Evolutionary conservation across 2,797 vertebrate species (phyloP), one percentile per base, ranked within the genome.

Genomic region (Melanotaenia parkinsoni): DNA sequence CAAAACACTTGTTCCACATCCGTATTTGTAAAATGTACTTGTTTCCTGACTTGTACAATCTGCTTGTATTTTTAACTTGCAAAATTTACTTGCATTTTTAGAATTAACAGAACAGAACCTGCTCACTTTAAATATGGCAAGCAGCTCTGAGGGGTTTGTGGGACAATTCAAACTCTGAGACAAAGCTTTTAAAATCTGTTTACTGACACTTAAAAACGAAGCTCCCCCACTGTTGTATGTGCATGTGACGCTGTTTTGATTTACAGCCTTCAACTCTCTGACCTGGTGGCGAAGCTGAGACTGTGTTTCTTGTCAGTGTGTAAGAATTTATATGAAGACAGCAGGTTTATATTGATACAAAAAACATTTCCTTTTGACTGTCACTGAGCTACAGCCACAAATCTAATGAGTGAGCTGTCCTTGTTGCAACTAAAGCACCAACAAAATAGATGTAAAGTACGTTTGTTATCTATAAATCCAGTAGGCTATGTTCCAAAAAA

Each of bases 281-380:
- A 65, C 43, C 38, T 0, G 38, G 60, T 32, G 10, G 16, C 10
- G 62, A 70, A 9, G 38, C 47, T 33, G 40, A 30, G 9, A 32
- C 33, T 6, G 54, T 78, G 20, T 22, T n/a, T 10, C 65, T 69
- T 0, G 43, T 85, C 65, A 63, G 54, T 4, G 0, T 38, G 3
- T 0, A 50, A 45, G 69, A 61, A 72, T 72, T 47, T 62, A 45
- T n/a, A 40, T 6, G 14, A 63, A 56, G 47, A 24, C 22, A 35
- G 62, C 56, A 38, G 65, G 59, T 64, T 63, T 14, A 47, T 33
- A n/a, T 0, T 53, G 40, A 67, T 20, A 4, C 45, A 51, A 61
- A 54, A 77, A 80, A 43, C 12, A 38, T 5, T 35, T 13, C 38
- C 66, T 9, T 47, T 24, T 20, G 63, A 58, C 13, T 45, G 50